Evolutionary conservation across 92 coral and sea anemone species (phyloP).

Genomic region (Phenganax marumi): DNA sequence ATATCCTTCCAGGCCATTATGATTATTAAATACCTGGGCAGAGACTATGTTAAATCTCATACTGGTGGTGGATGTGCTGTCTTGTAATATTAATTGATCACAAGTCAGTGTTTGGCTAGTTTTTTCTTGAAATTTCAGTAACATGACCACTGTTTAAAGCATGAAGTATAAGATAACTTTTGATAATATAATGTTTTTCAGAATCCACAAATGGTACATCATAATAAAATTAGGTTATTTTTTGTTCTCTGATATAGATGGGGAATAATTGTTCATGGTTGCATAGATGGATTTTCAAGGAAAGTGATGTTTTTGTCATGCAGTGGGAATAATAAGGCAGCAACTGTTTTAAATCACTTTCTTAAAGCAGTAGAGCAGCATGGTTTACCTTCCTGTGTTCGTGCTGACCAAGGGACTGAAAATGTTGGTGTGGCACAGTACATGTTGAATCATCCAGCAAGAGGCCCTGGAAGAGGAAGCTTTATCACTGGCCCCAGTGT

Average conservation of each 20-base stretch:
- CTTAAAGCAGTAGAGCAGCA: conserved; percentile 3
- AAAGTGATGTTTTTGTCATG: conserved; percentile 16
- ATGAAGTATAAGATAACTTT: background rate
- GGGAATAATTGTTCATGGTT: conserved; percentile 3
- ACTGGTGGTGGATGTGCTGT: no score
- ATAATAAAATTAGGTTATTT: background rate
- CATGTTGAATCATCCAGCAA: conserved; percentile 14
- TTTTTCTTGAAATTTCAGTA: no score
- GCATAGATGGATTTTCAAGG: conserved; percentile 23
- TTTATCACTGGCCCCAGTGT: background rate
- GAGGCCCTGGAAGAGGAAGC: conserved; percentile 21
- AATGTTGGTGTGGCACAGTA: background rate
- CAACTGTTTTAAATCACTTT: conserved; percentile 1
- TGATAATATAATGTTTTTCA: background rate
- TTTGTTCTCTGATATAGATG: background rate
- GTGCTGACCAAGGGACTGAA: background rate
- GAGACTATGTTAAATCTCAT: no score
- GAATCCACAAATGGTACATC: no score
- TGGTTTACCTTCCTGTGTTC: conserved; percentile 8
- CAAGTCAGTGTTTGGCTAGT: no score
- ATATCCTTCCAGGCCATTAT: no score
- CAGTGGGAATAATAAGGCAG: conserved; percentile 20
- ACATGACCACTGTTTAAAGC: no score
- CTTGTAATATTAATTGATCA: no score
- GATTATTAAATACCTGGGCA: no score